phyloP scores from a whole-genome alignment of 2,888 invertebrate species.

The Cerastoderma edule region DNA sequence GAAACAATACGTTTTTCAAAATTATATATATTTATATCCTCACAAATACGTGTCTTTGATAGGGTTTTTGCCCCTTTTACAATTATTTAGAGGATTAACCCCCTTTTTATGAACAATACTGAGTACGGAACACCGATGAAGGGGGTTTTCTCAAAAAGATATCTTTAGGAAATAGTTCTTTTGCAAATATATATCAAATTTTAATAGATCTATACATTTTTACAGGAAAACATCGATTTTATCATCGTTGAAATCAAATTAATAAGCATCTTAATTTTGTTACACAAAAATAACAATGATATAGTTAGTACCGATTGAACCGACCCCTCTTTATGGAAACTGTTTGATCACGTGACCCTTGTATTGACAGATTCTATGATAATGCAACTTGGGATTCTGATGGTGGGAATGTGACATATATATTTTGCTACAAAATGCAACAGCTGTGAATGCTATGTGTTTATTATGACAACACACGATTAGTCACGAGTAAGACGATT shows the following conservation, averaged over 20 bases:
- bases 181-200: too few relatives aligned
- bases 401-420: slow-evolving; percentile 39
- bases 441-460: slow-evolving; percentile 35
- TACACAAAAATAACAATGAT: too few relatives aligned
- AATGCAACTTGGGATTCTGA: slow-evolving; percentile 53
- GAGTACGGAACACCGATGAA: too few relatives aligned
- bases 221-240: not conserved
- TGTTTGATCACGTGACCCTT: slow-evolving; percentile 52
- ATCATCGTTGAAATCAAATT: not conserved
- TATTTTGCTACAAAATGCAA: slow-evolving; percentile 39
- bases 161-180: too few relatives aligned
- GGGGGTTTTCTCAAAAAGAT: too few relatives aligned
- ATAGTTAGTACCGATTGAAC: not conserved
- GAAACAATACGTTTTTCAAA: too few relatives aligned
- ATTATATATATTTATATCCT: too few relatives aligned
- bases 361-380: slow-evolving; percentile 65
- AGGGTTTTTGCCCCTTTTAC: too few relatives aligned
- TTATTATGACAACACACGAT: not conserved
- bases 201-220: not conserved
- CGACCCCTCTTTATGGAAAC: not conserved
- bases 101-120: too few relatives aligned
- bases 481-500: not conserved
- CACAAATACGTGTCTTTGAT: too few relatives aligned
- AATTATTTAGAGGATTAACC: too few relatives aligned
- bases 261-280: not conserved